phyloP scores from a whole-genome alignment of 2,113 vertebrate species.

The Eolophus roseicapilla region DNA sequence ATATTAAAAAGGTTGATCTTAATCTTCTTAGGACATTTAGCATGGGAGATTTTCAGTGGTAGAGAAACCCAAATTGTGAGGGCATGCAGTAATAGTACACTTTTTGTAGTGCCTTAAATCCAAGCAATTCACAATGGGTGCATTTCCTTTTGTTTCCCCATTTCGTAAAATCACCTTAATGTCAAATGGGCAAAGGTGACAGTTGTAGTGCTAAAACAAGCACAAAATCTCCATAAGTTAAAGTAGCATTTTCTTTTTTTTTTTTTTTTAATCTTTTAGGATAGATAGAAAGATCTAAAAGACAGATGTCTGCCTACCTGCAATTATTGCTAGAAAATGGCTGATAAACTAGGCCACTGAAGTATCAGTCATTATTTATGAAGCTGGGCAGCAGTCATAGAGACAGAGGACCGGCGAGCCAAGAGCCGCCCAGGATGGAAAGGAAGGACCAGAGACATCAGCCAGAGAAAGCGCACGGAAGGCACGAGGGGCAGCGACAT shows the following conservation, averaged over 20 bases:
- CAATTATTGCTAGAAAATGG: background rate
- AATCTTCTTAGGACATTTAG: constrained; percentile 52
- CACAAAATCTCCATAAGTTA: background rate
- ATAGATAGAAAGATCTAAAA: background rate
- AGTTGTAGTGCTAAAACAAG: background rate
- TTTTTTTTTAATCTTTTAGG: background rate
- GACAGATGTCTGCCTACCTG: background rate
- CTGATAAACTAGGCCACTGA: background rate
- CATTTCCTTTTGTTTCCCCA: background rate
- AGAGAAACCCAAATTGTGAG: background rate
- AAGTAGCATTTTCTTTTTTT: background rate
- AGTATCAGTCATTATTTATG: background rate
- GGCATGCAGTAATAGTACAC: background rate
- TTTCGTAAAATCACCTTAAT: background rate
- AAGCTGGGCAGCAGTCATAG: background rate
- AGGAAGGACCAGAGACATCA: background rate
- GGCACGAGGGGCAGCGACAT: background rate
- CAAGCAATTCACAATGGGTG: background rate
- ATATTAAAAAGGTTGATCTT: constrained; percentile 46
- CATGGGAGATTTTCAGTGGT: background rate
- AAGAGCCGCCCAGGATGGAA: background rate
- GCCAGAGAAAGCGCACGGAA: background rate
- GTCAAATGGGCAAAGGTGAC: background rate
- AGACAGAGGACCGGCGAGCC: background rate
- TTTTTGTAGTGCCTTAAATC: background rate